Conservation (phyloP, 2,888 invertebrate genomes). For the Trissoscelio sp. region DNA sequence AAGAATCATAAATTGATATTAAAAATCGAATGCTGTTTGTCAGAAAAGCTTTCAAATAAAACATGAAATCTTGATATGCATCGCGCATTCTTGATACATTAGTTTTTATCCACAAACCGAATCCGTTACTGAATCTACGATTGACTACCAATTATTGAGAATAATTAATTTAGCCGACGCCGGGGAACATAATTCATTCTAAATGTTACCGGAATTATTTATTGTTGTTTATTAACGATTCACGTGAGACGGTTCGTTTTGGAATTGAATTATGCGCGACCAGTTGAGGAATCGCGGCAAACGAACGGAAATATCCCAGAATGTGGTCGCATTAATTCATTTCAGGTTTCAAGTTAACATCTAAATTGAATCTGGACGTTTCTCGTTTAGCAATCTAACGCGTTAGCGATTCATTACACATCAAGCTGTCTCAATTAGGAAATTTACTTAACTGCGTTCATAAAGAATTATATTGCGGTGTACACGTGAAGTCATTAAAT, state of each 20-base stretch:
- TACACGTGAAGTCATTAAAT: conserved; percentile 15
- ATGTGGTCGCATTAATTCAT: conserved; percentile 46
- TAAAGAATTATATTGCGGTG: conserved; percentile 3
- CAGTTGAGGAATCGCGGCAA: conserved; percentile 6
- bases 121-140: not conserved
- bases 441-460: conserved; percentile 17
- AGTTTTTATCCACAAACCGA: not conserved
- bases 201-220: conserved; percentile 12
- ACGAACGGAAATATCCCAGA: conserved; percentile 42
- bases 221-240: not conserved
- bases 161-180: conserved; percentile 22
- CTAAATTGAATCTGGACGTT: conserved; percentile 22
- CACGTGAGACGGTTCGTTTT: not conserved
- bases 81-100: no score
- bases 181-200: conserved; percentile 7
- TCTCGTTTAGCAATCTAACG: conserved; percentile 23
- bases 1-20: no score
- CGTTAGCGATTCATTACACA: conserved; percentile 27
- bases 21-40: no score
- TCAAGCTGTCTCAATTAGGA: conserved; percentile 24
- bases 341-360: conserved; percentile 36
- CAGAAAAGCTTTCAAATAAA: no score
- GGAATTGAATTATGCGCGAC: conserved; percentile 9
- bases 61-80: no score
- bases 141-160: conserved; percentile 31